Evolutionary conservation across 2,797 vertebrate genomes (phyloP).

Genomic region (Gallinago stenura): DNA sequence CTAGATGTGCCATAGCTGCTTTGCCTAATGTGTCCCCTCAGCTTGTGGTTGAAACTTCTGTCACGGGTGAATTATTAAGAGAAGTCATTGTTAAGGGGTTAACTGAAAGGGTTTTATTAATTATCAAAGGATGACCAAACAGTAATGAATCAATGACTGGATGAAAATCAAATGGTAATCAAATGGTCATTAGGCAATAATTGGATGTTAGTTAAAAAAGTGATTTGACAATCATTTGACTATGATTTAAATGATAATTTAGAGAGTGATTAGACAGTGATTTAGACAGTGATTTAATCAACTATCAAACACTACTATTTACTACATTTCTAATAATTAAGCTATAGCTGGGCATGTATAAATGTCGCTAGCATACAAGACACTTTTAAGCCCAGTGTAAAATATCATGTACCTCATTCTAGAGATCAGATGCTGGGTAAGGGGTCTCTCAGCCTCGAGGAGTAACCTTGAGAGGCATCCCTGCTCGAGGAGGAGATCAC

Average conservation of each 20-base stretch:
- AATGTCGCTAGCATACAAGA: background rate
- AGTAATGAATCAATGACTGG: background rate
- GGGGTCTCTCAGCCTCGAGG: accelerated
- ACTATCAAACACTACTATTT: background rate
- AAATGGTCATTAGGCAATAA: background rate
- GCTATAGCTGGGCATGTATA: background rate
- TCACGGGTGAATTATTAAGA: background rate
- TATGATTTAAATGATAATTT: background rate
- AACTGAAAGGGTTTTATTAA: background rate
- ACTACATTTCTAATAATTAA: background rate
- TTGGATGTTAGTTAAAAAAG: background rate
- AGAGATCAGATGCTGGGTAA: background rate
- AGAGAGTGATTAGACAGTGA: background rate
- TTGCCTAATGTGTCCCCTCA: background rate
- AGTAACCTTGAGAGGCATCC: background rate
- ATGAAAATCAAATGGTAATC: background rate
- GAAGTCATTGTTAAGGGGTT: background rate
- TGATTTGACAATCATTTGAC: background rate
- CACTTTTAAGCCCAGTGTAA: background rate
- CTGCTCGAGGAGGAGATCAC: background rate
- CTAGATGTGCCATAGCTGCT: background rate
- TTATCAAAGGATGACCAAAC: background rate
- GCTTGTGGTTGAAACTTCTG: background rate
- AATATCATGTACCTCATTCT: background rate
- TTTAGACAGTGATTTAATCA: background rate